Percentiles rank a stretch among this genome's conserved stretches.
Evolutionary conservation across 2,113 vertebrate species (phyloP).

Genomic region (Triplophysa tibetana): DNA sequence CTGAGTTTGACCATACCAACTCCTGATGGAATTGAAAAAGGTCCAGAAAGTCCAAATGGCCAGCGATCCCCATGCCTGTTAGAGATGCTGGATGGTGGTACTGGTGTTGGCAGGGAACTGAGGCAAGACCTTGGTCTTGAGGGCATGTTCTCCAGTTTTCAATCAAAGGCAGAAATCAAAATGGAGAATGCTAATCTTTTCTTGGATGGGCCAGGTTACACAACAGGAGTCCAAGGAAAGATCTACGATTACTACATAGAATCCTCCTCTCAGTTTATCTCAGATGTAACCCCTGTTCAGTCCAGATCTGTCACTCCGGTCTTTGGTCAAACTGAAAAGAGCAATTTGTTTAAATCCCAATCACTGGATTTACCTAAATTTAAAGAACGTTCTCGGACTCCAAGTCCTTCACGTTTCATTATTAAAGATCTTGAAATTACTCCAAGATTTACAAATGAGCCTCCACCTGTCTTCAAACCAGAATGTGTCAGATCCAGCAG

Average conservation of each 20-base stretch:
- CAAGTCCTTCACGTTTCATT: conserved; percentile 56
- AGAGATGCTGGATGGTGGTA: conserved; percentile 70
- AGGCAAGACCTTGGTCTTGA: conserved; percentile 56
- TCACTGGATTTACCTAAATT: conserved; percentile 45
- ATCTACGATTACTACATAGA: conserved; percentile 85
- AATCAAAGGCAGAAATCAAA: conserved; percentile 79
- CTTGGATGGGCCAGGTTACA: conserved; percentile 49
- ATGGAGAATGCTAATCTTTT: conserved; percentile 79
- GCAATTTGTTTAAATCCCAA: conserved; percentile 48
- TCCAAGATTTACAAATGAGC: conserved; percentile 45
- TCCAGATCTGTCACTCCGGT: neutral
- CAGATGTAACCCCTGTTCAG: conserved; percentile 44
- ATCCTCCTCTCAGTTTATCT: conserved; percentile 74
- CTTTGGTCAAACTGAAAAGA: conserved; percentile 48
- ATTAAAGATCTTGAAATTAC: conserved; percentile 65
- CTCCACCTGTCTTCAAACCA: conserved; percentile 25
- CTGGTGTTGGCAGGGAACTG: conserved; percentile 74
- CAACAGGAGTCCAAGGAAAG: conserved; percentile 72
- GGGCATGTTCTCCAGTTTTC: conserved; percentile 77
- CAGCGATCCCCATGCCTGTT: conserved; percentile 71
- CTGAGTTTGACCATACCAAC: conserved; percentile 50
- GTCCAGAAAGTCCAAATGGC: conserved; percentile 52
- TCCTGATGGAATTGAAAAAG: conserved; percentile 4
- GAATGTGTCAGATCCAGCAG: conserved; percentile 46
- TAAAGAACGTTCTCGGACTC: conserved; percentile 55